These are phyloP conservation scores for Entomyzon cyanotis DNA, from an alignment of 2,113 vertebrate genomes.

Conservation along the genomic window DNA sequence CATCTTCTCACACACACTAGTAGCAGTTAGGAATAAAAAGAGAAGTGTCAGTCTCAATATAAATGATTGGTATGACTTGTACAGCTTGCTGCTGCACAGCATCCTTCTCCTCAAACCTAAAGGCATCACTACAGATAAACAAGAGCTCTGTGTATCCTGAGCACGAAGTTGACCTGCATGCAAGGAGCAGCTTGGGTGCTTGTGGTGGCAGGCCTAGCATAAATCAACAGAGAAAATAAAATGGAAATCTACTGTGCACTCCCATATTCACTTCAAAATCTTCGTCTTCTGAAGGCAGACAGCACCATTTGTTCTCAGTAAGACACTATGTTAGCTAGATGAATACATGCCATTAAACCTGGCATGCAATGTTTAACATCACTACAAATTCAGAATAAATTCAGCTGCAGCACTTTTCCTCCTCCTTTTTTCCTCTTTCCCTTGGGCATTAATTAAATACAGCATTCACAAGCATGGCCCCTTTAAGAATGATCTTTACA, in stretches of 20 bases:
- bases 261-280: background rate
- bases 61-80: background rate
- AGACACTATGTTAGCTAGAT: background rate
- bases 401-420: background rate
- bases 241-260: background rate
- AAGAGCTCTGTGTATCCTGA: background rate
- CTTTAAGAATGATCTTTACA: background rate
- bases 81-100: background rate
- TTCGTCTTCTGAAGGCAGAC: background rate
- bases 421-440: background rate
- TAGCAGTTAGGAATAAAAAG: background rate
- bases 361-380: background rate
- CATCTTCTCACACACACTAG: background rate
- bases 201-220: background rate
- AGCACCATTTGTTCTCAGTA: background rate
- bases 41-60: background rate
- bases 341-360: constrained; percentile 3
- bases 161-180: background rate
- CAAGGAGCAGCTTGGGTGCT: background rate
- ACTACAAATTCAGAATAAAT: background rate
- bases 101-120: background rate
- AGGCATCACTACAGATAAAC: background rate
- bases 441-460: constrained; percentile 34
- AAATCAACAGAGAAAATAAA: background rate
- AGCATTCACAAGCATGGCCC: background rate